Conservation (phyloP, 2,113 vertebrate genomes). For the Bubo blakistoni region DNA sequence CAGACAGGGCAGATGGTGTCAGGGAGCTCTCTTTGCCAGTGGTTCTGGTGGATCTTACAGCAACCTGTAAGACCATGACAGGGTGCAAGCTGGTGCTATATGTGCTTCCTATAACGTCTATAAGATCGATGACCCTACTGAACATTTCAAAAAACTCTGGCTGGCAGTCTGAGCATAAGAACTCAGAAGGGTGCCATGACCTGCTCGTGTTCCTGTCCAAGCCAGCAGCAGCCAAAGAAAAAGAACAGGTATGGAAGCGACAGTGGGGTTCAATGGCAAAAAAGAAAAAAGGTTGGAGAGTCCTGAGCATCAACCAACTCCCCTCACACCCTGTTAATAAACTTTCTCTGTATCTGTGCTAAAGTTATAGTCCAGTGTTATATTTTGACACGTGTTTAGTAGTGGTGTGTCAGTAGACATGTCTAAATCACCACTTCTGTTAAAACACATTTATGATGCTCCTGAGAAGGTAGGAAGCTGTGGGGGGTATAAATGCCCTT, state of each 20-base stretch:
- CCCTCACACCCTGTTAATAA: neutral
- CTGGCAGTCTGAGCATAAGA: neutral
- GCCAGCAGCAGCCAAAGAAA: neutral
- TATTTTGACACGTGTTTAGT: neutral
- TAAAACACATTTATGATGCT: neutral
- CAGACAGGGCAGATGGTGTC: no score
- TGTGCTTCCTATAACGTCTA: neutral
- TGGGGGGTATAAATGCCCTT: neutral
- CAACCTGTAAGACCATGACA: neutral
- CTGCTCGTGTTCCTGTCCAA: neutral
- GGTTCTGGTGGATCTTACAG: neutral
- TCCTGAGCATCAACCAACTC: neutral
- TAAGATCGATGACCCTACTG: neutral
- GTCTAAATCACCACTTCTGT: neutral
- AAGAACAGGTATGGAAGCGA: neutral
- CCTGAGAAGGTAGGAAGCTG: neutral
- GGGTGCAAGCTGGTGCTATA: neutral
- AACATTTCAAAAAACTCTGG: neutral
- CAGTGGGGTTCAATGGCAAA: neutral
- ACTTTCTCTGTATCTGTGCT: neutral
- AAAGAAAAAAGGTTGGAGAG: neutral
- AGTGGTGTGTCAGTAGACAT: neutral
- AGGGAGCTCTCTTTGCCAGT: neutral
- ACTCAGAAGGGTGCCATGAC: neutral
- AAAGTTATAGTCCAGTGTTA: neutral